phyloP scores from a whole-genome alignment of 1,140 invertebrate species.

The Trachymyrmex septentrionalis region DNA sequence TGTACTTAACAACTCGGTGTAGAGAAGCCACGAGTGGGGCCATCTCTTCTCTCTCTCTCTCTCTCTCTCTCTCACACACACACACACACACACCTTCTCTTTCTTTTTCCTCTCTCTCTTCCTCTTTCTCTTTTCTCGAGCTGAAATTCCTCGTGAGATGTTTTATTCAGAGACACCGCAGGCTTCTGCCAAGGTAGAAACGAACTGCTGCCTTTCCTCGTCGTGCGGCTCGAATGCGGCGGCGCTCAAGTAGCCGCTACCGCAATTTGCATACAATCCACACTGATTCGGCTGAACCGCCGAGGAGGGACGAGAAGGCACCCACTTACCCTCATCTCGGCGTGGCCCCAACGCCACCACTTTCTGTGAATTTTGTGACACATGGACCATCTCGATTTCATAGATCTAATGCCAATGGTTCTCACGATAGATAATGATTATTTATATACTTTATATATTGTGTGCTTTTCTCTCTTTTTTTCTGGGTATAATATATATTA shows the following conservation, averaged over 20 bases:
- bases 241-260: no score
- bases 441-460: neutral
- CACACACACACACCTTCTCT: no score
- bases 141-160: conserved; percentile 84
- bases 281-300: conserved; percentile 76
- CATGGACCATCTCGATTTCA: neutral
- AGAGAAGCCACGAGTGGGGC: conserved; percentile 64
- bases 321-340: conserved; percentile 59
- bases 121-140: conserved; percentile 67
- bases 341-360: conserved; percentile 35
- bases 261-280: conserved; percentile 83
- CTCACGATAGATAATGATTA: neutral
- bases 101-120: conserved; percentile 22
- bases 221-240: conserved; percentile 73
- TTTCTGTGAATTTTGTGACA: conserved; percentile 16
- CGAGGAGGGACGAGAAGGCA: conserved; percentile 56
- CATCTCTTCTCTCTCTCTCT: conserved; percentile 59
- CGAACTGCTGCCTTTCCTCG: conserved; percentile 77
- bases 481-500: neutral
- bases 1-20: conserved; percentile 84
- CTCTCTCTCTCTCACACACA: neutral
- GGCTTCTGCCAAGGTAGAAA: conserved; percentile 80
- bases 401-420: neutral
- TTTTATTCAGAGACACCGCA: conserved; percentile 86
- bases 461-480: neutral